Conservation (phyloP, 2,888 invertebrate genomes). For the Drosophila dives region DNA sequence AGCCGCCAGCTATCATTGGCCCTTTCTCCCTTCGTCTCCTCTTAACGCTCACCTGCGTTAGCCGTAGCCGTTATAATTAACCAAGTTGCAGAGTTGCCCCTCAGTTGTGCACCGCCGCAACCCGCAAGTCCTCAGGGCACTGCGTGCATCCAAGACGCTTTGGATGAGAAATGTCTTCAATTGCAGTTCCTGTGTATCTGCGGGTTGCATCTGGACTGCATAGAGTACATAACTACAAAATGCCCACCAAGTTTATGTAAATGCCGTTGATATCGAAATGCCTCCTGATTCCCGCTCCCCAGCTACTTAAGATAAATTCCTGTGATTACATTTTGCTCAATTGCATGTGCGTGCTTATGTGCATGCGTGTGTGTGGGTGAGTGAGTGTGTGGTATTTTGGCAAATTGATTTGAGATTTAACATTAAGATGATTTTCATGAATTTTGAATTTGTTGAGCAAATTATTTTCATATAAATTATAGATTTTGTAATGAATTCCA, state of each 20-base stretch:
- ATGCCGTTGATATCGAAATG: conserved; percentile 53
- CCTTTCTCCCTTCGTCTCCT: conserved; percentile 2
- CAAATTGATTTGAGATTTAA: conserved; percentile 66
- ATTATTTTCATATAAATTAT: conserved; percentile 76
- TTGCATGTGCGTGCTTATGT: conserved; percentile 58
- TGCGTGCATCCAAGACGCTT: conserved; percentile 20
- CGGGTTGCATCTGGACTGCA: conserved; percentile 57
- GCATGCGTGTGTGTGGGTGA: conserved; percentile 13
- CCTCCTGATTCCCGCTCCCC: conserved; percentile 51
- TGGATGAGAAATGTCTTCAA: conserved; percentile 78
- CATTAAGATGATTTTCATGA: conserved; percentile 67
- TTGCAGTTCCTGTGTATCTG: conserved; percentile 76
- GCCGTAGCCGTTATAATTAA: conserved; percentile 76
- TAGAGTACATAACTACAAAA: conserved; percentile 54
- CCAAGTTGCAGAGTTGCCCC: conserved; percentile 63
- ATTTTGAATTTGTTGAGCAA: conserved; percentile 62
- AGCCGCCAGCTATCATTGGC: conserved; percentile 40
- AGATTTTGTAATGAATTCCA: conserved; percentile 71
- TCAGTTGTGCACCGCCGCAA: conserved; percentile 19
- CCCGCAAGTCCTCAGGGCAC: conserved; percentile 3
- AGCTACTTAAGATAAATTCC: conserved; percentile 73
- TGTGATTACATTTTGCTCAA: conserved; percentile 75
- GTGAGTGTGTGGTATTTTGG: conserved; percentile 46
- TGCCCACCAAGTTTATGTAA: conserved; percentile 73
- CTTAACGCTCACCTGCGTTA: conserved; percentile 61